Conservation (phyloP, 2,113 vertebrate species). For the Mugil cephalus region DNA sequence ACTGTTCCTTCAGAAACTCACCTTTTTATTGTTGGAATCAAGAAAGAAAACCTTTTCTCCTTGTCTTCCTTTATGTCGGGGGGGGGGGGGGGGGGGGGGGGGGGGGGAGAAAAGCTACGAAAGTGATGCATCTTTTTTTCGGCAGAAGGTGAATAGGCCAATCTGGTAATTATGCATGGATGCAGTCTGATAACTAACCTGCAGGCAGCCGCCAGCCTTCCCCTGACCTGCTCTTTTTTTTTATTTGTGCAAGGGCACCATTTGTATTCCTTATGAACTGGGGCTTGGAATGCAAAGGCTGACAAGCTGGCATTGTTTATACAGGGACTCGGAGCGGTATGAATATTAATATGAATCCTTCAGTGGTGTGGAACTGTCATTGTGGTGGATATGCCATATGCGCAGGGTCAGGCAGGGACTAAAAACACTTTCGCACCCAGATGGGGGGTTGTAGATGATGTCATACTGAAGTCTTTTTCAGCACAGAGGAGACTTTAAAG, state of each 20-base stretch:
- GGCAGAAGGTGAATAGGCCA: slow-evolving; percentile 27
- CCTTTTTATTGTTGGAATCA: too few relatives aligned
- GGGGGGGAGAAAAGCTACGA: not conserved
- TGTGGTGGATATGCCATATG: slow-evolving; percentile 42
- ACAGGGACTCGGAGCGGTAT: slow-evolving; percentile 56
- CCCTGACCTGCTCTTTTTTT: slow-evolving; percentile 69
- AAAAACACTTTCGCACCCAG: slow-evolving; percentile 49
- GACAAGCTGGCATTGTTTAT: slow-evolving; percentile 75
- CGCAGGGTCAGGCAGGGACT: slow-evolving; percentile 51
- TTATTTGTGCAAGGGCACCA: slow-evolving; percentile 71
- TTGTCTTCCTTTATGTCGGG: not conserved
- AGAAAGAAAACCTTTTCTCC: too few relatives aligned
- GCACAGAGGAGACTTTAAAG: slow-evolving; percentile 19
- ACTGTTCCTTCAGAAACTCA: not conserved
- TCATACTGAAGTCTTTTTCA: slow-evolving; percentile 43
- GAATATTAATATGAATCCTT: slow-evolving; percentile 75
- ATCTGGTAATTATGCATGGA: slow-evolving; percentile 64
- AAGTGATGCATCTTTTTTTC: slow-evolving; percentile 14
- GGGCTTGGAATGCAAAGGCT: slow-evolving; percentile 45
- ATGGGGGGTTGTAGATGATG: slow-evolving; percentile 66
- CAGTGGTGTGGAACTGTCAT: slow-evolving; percentile 60
- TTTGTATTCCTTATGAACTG: slow-evolving; percentile 77
- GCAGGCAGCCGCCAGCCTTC: slow-evolving; percentile 63
- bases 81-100: too few relatives aligned
- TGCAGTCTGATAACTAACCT: slow-evolving; percentile 63